These are phyloP conservation scores for Panulirus ornatus DNA, from an alignment of 1,140 invertebrate species.

Conservation along the genomic window DNA sequence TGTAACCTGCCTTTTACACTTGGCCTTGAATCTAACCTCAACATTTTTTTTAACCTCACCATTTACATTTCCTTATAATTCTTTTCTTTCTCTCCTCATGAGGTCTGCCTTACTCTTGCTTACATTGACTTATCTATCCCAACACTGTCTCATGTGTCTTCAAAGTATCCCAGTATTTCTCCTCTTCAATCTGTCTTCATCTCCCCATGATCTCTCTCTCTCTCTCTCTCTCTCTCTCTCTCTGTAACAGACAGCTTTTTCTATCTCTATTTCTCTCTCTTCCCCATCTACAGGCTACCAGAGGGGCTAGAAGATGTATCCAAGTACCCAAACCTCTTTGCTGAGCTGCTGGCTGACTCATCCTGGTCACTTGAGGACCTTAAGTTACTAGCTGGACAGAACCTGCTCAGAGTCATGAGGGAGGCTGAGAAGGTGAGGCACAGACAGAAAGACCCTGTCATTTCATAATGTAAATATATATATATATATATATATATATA, in stretches of 20 bases:
- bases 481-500: no score
- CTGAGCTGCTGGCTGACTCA: slow-evolving; percentile 23
- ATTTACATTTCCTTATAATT: neutral
- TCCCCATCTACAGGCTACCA: neutral
- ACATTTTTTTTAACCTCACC: neutral
- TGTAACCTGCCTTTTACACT: no score
- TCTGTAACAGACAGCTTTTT: no score
- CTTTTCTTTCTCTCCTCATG: neutral
- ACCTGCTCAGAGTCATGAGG: slow-evolving; percentile 1
- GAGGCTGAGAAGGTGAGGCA: slow-evolving; percentile 17
- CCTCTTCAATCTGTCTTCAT: neutral
- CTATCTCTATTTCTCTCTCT: neutral
- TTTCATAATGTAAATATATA: no score
- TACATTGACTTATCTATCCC: no score
- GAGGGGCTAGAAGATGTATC: slow-evolving; percentile 21
- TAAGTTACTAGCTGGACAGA: slow-evolving; percentile 8
- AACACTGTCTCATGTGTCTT: neutral
- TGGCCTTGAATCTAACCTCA: neutral
- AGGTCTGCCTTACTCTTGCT: neutral
- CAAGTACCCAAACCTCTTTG: neutral
- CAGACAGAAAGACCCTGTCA: neutral
- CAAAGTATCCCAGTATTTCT: neutral
- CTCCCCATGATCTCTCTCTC: neutral
- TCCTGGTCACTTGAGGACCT: slow-evolving; percentile 23
- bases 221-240: neutral